phyloP scores from a whole-genome alignment of 2,888 invertebrate species.

The Nomada ruficornis region DNA sequence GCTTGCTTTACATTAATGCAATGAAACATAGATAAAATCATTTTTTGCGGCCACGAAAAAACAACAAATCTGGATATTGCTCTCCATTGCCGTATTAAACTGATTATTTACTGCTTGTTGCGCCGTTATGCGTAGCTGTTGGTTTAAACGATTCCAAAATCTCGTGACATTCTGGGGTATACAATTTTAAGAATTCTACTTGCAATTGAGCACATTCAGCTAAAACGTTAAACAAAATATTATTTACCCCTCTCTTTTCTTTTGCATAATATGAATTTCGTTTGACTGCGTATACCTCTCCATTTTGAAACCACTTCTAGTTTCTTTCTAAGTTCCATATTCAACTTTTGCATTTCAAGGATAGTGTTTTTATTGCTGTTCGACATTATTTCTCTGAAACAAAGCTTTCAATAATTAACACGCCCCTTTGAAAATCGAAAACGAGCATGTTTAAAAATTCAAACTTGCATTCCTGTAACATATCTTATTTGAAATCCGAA shows the following conservation, averaged over 20 bases:
- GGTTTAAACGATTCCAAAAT: slow-evolving; percentile 63
- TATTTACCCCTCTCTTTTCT: no score
- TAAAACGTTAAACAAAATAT: slow-evolving; percentile 34
- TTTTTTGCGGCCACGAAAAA: neutral
- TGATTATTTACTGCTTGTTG: neutral
- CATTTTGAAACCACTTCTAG: slow-evolving; percentile 70
- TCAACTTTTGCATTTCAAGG: slow-evolving; percentile 23
- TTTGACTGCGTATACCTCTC: slow-evolving; percentile 52
- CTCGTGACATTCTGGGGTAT: slow-evolving; percentile 62
- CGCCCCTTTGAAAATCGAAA: neutral
- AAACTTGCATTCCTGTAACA: neutral
- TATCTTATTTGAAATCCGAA: neutral
- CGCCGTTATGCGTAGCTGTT: neutral
- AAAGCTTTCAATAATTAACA: neutral
- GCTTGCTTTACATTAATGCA: neutral
- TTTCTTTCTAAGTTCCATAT: slow-evolving; percentile 61
- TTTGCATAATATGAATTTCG: neutral
- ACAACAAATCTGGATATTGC: neutral
- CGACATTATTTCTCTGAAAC: slow-evolving; percentile 31
- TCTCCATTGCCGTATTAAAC: neutral
- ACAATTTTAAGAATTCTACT: slow-evolving; percentile 65
- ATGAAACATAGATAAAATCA: neutral
- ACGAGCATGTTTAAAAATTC: neutral
- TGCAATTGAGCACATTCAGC: slow-evolving; percentile 71
- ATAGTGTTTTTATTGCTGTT: slow-evolving; percentile 20